Evolutionary conservation across 2,888 invertebrate genomes (phyloP).

Genomic region (Harmothoe impar): DNA sequence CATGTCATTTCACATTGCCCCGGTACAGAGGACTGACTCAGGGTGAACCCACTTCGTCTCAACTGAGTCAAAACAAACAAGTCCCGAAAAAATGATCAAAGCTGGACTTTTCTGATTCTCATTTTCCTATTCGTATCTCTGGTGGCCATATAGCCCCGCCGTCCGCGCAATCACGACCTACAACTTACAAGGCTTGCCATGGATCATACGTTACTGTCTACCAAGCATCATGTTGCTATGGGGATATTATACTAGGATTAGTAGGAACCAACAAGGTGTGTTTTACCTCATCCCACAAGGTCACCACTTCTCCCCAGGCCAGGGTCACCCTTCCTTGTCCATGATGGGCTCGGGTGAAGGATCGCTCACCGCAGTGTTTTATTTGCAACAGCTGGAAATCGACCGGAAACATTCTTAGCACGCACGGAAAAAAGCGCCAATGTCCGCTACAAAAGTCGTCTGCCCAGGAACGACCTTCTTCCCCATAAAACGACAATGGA

Average conservation of each 20-base stretch:
- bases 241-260: too few relatives aligned
- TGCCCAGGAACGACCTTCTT: neutral
- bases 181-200: neutral
- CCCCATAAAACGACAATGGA: neutral
- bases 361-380: neutral
- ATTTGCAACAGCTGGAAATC: neutral
- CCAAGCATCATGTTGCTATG: neutral
- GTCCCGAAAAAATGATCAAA: too few relatives aligned
- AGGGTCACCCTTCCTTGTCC: neutral
- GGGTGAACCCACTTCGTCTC: too few relatives aligned
- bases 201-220: neutral
- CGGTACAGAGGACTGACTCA: too few relatives aligned
- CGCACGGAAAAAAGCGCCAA: neutral
- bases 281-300: neutral
- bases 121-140: neutral
- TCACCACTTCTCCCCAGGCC: neutral
- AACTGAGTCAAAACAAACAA: too few relatives aligned
- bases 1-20: too few relatives aligned
- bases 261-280: neutral
- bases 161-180: neutral
- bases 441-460: neutral
- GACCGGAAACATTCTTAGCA: constrained; percentile 12
- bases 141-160: neutral
- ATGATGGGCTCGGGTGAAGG: neutral
- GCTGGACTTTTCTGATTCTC: too few relatives aligned